These are phyloP conservation scores for Diabrotica balteata DNA, from an alignment of 2,888 invertebrate genomes.

Conservation along the genomic window DNA sequence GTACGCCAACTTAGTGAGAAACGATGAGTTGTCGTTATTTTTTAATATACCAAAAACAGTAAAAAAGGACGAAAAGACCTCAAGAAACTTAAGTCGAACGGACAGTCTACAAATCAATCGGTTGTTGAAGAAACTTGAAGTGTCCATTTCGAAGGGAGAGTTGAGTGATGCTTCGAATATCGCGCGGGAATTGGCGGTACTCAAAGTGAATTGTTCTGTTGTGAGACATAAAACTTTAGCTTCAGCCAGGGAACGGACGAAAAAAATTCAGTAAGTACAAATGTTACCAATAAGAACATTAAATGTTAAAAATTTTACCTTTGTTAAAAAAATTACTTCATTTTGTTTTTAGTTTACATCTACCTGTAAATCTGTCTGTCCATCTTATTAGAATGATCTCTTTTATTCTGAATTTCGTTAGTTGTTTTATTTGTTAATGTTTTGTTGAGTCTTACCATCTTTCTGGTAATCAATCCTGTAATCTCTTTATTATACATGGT, in stretches of 20 bases:
- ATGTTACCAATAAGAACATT: background rate
- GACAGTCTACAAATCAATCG: conserved; percentile 68
- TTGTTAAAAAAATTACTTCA: too few species aligned
- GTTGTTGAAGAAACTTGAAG: conserved; percentile 75
- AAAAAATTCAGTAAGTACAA: conserved; percentile 38
- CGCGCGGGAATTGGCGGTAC: conserved; percentile 77
- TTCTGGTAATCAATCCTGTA: too few species aligned
- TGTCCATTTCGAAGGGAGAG: conserved; percentile 79
- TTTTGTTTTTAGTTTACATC: too few species aligned
- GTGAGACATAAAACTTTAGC: conserved; percentile 59
- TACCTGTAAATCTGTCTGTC: too few species aligned
- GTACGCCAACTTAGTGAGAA: conserved; percentile 62
- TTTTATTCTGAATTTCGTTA: too few species aligned
- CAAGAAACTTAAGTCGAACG: conserved; percentile 53
- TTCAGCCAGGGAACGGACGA: conserved; percentile 24
- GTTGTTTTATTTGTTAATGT: too few species aligned
- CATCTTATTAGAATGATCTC: too few species aligned
- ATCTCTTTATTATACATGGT: too few species aligned
- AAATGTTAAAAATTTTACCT: background rate
- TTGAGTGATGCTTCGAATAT: conserved; percentile 77
- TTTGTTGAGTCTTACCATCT: too few species aligned
- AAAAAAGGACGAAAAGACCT: conserved; percentile 42
- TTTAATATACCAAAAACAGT: conserved; percentile 57
- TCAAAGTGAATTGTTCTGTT: conserved; percentile 79
- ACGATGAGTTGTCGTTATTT: conserved; percentile 55